Base-by-base conservation (phyloP, 2,113 vertebrate species). In the Sinosuthora webbiana region DNA sequence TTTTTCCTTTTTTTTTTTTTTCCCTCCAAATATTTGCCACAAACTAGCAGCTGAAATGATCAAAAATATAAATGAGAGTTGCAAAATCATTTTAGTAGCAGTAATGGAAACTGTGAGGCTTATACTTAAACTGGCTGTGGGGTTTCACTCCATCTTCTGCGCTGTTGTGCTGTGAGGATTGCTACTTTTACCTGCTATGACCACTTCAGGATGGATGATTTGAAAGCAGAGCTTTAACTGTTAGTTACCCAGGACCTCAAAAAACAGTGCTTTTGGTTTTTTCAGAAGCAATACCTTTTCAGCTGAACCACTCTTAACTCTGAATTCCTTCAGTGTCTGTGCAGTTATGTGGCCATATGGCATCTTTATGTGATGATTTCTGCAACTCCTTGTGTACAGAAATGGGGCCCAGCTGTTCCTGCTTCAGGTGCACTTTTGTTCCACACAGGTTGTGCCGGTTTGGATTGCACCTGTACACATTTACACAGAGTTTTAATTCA, bases 91-190 rank as follows among this genome's bases (percentile, higher is more conserved):
- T 96, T 86, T 56, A 39, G 59, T 89, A 86, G 50, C 69, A 90
- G 83, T 81, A 90, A 50, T 88, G 83, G 90, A 95, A 96, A 95
- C 45, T 90, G 19, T 90, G 83, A 88, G 68, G 44, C 73, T 93
- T 91, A 23, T 49, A 19, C 28, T 60, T 93, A 73, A 65, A 73
- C 59, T 79, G 64, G 30, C 24, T 33, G 6, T 74, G 79, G 52
- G 25, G 44, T 90, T 95, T 94, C 73, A 86, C 47, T 67, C 49
- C 5, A 1, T 74, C 10, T 2, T 74, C 65, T 93, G 4, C 0
- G 1, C 74, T 87, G 37, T 35, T 80, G 70, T 0, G 1, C 59
- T 78, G 9, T 28, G 76, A 35, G 67, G 55, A 25, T 63, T 4
- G 2, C 35, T 27, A 2, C 37, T 83, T 87, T 63, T 83, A 81